Percentiles rank a stretch among this genome's conserved stretches.
These are phyloP conservation scores for Andricus quercusramuli DNA, from an alignment of 2,888 invertebrate species.

Conservation along the genomic window DNA sequence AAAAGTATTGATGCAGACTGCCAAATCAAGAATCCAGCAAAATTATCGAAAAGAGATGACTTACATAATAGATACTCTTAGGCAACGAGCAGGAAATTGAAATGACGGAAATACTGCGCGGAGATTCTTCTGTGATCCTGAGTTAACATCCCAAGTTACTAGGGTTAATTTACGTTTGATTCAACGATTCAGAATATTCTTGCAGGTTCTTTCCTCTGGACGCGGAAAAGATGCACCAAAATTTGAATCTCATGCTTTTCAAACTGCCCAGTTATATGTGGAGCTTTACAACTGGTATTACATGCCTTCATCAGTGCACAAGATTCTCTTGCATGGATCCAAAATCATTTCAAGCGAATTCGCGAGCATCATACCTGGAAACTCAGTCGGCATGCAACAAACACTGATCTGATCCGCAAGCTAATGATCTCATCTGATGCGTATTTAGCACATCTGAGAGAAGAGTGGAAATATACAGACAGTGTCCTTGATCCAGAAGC, in stretches of 20 bases:
- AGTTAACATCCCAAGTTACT: too few species aligned
- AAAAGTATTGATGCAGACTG: constrained; percentile 34
- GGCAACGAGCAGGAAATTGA: too few species aligned
- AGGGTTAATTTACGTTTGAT: too few species aligned
- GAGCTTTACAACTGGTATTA: neutral
- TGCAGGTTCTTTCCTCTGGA: too few species aligned
- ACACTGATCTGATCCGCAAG: neutral
- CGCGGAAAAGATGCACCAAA: too few species aligned
- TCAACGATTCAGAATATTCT: too few species aligned
- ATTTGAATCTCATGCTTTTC: too few species aligned
- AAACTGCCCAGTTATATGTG: neutral
- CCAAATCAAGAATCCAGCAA: constrained; percentile 29
- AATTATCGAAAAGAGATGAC: constrained; percentile 37
- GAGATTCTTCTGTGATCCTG: too few species aligned
- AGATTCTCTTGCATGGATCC: neutral
- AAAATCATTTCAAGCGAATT: neutral
- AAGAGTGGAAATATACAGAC: neutral
- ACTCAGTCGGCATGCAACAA: neutral
- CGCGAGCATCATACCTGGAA: neutral
- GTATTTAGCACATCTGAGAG: neutral
- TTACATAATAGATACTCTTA: too few species aligned
- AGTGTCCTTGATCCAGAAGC: neutral
- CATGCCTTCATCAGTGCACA: neutral
- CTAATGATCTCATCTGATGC: neutral
- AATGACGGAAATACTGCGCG: too few species aligned